A percentile compares a stretch with the other conserved stretches of the same genome.
phyloP scores from a whole-genome alignment of 1,140 invertebrate species.

The Drosophila asahinai region DNA sequence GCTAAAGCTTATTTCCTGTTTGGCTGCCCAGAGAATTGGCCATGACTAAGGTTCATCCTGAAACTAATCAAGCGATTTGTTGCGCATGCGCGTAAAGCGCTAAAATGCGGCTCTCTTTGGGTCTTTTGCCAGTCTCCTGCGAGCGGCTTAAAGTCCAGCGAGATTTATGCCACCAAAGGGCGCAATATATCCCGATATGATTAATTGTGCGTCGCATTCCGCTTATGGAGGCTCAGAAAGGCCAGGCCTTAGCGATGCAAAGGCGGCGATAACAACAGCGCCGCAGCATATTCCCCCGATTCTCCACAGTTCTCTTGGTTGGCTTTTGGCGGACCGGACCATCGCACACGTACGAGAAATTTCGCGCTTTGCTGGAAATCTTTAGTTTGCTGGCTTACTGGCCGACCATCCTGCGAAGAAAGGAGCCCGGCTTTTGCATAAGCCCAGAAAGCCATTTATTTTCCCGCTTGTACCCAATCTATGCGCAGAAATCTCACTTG shows the following conservation, averaged over 20 bases:
- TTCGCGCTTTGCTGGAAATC: slow-evolving; percentile 58
- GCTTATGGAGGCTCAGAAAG: slow-evolving; percentile 1
- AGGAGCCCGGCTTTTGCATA: slow-evolving; percentile 23
- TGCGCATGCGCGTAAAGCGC: slow-evolving; percentile 78
- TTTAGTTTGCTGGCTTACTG: slow-evolving; percentile 10
- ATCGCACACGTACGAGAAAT: slow-evolving; percentile 66
- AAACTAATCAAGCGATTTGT: slow-evolving; percentile 84
- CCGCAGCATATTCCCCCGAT: slow-evolving; percentile 55
- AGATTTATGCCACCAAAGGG: slow-evolving; percentile 76
- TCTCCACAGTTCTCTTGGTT: slow-evolving; percentile 44
- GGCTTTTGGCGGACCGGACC: slow-evolving; percentile 16
- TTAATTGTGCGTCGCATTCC: slow-evolving; percentile 68
- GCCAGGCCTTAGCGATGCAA: slow-evolving; percentile 45
- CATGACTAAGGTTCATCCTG: slow-evolving; percentile 16
- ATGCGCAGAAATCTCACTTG: slow-evolving; percentile 70
- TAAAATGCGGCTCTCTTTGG: slow-evolving; percentile 27
- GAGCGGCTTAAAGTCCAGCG: slow-evolving; percentile 55
- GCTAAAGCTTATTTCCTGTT: slow-evolving; percentile 63
- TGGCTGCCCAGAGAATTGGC: slow-evolving; percentile 15
- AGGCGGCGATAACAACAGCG: slow-evolving; percentile 66
- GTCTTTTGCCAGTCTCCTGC: slow-evolving; percentile 1
- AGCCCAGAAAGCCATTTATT: slow-evolving; percentile 69
- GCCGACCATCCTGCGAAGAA: slow-evolving; percentile 10
- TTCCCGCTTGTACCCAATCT: slow-evolving; percentile 52
- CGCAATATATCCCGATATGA: slow-evolving; percentile 75